Percentiles rank a stretch among this genome's conserved stretches.
Conservation (phyloP, 2,113 vertebrate genomes). For the Meleagris gallopavo region DNA sequence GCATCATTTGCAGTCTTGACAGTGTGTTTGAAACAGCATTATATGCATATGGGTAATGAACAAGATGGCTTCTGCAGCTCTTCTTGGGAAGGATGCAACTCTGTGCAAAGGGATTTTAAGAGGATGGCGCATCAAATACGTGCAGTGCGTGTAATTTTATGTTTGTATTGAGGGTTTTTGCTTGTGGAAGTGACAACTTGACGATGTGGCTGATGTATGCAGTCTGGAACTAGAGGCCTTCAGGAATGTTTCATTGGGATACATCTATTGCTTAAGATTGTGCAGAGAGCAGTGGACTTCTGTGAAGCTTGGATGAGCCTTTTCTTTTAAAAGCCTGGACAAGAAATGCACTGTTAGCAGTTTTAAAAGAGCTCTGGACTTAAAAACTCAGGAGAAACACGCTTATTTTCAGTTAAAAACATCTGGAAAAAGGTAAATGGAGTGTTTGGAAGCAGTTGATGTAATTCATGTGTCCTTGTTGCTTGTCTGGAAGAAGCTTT, state of each 20-base stretch:
- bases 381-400: background rate
- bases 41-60: background rate
- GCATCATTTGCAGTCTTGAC: fast-evolving
- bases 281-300: background rate
- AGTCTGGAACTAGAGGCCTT: background rate
- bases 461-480: slow-evolving; percentile 9
- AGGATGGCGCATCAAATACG: background rate
- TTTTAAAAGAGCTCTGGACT: background rate
- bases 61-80: background rate
- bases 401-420: background rate
- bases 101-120: background rate
- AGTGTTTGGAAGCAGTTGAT: slow-evolving; percentile 24
- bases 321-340: background rate
- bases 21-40: background rate
- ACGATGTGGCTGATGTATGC: background rate
- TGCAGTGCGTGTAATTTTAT: fast-evolving
- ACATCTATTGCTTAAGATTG: background rate
- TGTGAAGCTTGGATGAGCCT: background rate
- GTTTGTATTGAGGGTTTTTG: background rate
- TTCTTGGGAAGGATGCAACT: slow-evolving; percentile 14
- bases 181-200: background rate
- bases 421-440: background rate
- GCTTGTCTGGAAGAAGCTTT: slow-evolving; percentile 21
- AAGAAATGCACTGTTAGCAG: background rate
- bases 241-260: background rate